These are phyloP conservation scores for Drosophila dunni DNA, from an alignment of 1,140 invertebrate genomes.

Conservation along the genomic window DNA sequence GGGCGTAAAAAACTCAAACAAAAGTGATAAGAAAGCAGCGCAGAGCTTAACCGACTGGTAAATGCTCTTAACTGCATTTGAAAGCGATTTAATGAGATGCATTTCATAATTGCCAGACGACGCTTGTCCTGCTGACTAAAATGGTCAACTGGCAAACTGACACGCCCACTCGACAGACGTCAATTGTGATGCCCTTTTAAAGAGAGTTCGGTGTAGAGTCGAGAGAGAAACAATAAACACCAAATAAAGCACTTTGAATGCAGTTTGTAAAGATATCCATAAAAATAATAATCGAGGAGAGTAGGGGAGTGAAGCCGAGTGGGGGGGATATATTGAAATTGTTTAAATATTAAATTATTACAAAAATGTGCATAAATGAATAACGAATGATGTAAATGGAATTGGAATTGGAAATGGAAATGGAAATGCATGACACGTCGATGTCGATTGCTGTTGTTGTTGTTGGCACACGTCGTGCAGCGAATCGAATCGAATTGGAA, in stretches of 20 bases:
- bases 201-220: constrained; percentile 22
- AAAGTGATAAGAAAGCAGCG: constrained; percentile 1
- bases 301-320: not conserved
- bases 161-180: constrained; percentile 42
- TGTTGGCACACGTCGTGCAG: constrained; percentile 26
- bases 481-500: constrained; percentile 5
- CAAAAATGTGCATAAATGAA: constrained; percentile 79
- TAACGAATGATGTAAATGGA: constrained; percentile 72
- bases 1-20: constrained; percentile 31
- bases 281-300: constrained; percentile 33
- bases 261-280: constrained; percentile 68
- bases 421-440: constrained; percentile 73
- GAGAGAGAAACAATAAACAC: constrained; percentile 72
- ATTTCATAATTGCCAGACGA: not conserved
- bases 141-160: constrained; percentile 20
- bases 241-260: constrained; percentile 70
- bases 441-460: constrained; percentile 10
- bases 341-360: constrained; percentile 82
- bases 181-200: constrained; percentile 55
- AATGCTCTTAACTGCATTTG: constrained; percentile 13
- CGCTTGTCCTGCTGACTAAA: not conserved
- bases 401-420: constrained; percentile 51
- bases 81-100: not conserved
- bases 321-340: constrained; percentile 63
- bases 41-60: not conserved